Evolutionary conservation across 2,797 vertebrate genomes (phyloP).

Genomic region (Gymnodraco acuticeps): DNA sequence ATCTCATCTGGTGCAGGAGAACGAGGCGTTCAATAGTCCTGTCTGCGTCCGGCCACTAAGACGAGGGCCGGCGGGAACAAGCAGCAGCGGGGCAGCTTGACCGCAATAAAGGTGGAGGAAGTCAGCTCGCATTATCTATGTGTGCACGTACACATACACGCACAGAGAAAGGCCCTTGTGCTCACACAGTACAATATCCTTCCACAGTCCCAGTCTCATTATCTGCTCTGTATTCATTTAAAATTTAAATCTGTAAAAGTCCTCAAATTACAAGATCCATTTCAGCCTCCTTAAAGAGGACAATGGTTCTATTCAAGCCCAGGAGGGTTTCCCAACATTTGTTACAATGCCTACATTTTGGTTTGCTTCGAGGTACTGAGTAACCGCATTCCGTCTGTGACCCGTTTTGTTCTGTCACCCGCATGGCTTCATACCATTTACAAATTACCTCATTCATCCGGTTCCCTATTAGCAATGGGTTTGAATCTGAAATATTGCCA

Average conservation of each 20-base stretch:
- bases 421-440: no score
- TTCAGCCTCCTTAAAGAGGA: slow-evolving; percentile 20
- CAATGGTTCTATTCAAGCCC: slow-evolving; percentile 4
- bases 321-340: background rate
- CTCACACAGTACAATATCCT: slow-evolving; percentile 15
- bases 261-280: slow-evolving; percentile 39
- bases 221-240: slow-evolving; percentile 23
- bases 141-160: background rate
- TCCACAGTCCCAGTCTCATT: slow-evolving; percentile 16
- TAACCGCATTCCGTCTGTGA: no score
- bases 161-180: slow-evolving; percentile 14
- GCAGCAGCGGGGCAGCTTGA: slow-evolving; percentile 15
- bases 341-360: no score
- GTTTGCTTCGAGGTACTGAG: no score
- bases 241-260: slow-evolving; percentile 22
- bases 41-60: slow-evolving; percentile 48
- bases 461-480: no score
- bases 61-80: slow-evolving; percentile 40
- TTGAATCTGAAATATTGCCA: no score
- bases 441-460: no score
- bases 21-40: slow-evolving; percentile 41
- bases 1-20: slow-evolving; percentile 29
- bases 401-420: no score
- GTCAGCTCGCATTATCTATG: slow-evolving; percentile 62
- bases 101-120: slow-evolving; percentile 47